These are phyloP conservation scores for Furcula furcula DNA, from an alignment of 2,888 invertebrate species.

Conservation along the genomic window DNA sequence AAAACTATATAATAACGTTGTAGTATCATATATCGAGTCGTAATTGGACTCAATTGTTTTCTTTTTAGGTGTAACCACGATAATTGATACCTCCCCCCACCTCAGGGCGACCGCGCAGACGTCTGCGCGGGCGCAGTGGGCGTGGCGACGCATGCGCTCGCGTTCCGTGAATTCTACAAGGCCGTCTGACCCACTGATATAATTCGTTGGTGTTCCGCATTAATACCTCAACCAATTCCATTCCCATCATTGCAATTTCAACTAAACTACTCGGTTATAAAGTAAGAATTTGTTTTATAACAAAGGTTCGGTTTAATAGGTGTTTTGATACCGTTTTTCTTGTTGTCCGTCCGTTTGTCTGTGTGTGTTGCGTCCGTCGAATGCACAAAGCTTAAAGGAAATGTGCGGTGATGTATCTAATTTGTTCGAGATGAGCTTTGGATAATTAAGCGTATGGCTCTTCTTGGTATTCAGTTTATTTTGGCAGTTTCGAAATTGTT, in stretches of 20 bases:
- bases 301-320: background rate
- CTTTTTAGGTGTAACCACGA: constrained; percentile 8
- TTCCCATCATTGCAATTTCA: no score
- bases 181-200: constrained; percentile 61
- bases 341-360: constrained; percentile 28
- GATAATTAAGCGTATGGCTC: constrained; percentile 1
- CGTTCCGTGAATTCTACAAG: constrained; percentile 59
- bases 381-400: background rate
- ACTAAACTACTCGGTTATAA: background rate
- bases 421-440: constrained; percentile 1
- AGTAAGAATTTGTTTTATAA: background rate
- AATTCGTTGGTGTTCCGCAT: constrained; percentile 23
- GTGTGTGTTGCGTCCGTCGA: constrained; percentile 25
- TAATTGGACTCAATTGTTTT: no score
- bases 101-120: constrained; percentile 8
- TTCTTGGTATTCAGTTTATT: background rate
- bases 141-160: constrained; percentile 51
- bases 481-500: background rate
- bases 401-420: background rate
- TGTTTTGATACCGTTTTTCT: constrained; percentile 18
- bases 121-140: constrained; percentile 29
- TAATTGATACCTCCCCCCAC: constrained; percentile 19
- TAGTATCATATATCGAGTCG: no score
- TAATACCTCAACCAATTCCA: no score
- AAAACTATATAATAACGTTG: no score